Evolutionary conservation across 2,888 invertebrate genomes (phyloP), one percentile per base, ranked within the genome.

Genomic region (Pycnomerus fuliginosus): DNA sequence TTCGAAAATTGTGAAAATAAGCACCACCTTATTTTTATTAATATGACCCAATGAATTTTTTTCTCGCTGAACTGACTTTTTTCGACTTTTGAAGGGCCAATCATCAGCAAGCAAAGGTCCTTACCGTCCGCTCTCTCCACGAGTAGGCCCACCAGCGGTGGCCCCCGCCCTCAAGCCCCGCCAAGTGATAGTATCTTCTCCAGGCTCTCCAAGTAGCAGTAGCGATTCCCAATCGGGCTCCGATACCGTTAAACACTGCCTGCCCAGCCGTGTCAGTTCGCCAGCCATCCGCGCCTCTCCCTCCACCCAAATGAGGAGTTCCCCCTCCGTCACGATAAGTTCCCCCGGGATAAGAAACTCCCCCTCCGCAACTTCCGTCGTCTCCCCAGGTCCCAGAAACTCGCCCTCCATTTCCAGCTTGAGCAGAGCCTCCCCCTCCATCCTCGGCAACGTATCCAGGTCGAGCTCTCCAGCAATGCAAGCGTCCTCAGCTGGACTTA

Each of bases 131-230:
- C 80, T 79, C 75, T 82, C 82, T 73, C 82, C 81, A 64, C 79
- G 77, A 68, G 80, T 79, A 73, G 82, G 78, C 74, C 80, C 67
- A 72, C 76, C 72, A 56, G 58, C 76, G 74, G 76, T 74, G 51
- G 59, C 51, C 46, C 52, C 48, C 50, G 44, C 53, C 27, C 68
- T 67, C 67, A 69, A 67, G 55, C 70, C 73, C 43, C 70, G 72
- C 46, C 73, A 79, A 75, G 79, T 79, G 78, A 79, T 80, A 77
- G 78, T 80, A 60, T 80, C 84, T 68, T 85, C 87, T 67, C 89
- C 88, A 79, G 88, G 86, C 79, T 88, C 89, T 70, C 87, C 88
- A 82, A 88, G 87, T 80, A 87, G 83, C 82, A 88, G 63, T 58
- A 84, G 87, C 66, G 87, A 86, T 68, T 85, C 85, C 60, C 86